These are phyloP conservation scores for Uropsilus gracilis DNA, from an alignment of 2,113 vertebrate species.

Conservation along the genomic window DNA sequence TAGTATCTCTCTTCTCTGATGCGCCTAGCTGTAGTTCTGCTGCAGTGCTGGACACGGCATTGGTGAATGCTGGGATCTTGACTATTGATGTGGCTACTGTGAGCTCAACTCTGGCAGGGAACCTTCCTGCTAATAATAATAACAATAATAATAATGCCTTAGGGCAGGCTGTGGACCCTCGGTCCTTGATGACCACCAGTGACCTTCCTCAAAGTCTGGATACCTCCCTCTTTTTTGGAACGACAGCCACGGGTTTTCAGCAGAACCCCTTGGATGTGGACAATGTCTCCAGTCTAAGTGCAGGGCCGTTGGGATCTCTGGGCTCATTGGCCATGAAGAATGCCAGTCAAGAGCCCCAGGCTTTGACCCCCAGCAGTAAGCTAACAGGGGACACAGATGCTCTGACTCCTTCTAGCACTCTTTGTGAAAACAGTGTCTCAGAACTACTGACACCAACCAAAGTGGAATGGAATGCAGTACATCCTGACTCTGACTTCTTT, in stretches of 20 bases:
- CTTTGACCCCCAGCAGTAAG: slow-evolving; percentile 89
- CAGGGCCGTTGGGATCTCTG: slow-evolving; percentile 90
- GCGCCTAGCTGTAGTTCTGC: slow-evolving; percentile 86
- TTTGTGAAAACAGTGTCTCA: slow-evolving; percentile 86
- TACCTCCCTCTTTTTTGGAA: slow-evolving; percentile 88
- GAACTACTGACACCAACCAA: slow-evolving; percentile 90
- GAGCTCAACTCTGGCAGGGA: slow-evolving; percentile 87
- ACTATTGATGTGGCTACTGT: slow-evolving; percentile 94
- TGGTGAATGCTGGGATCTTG: slow-evolving; percentile 94
- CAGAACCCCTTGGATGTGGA: slow-evolving; percentile 92
- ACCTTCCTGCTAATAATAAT: slow-evolving; percentile 75
- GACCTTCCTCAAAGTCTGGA: slow-evolving; percentile 92
- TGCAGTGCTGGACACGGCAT: slow-evolving; percentile 91
- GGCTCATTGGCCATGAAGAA: slow-evolving; percentile 88
- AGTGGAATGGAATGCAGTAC: slow-evolving; percentile 84
- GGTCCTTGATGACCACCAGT: slow-evolving; percentile 87
- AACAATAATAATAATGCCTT: slow-evolving; percentile 71
- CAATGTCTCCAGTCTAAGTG: slow-evolving; percentile 91
- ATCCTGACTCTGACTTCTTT: slow-evolving; percentile 90
- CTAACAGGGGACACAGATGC: slow-evolving; percentile 88
- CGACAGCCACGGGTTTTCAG: slow-evolving; percentile 87
- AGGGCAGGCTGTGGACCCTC: slow-evolving; percentile 90
- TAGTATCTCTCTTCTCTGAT: slow-evolving; percentile 93
- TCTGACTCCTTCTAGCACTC: slow-evolving; percentile 88
- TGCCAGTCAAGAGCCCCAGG: slow-evolving; percentile 85